Conservation (phyloP, 2,113 vertebrate genomes). For the Heloderma charlesbogerti region DNA sequence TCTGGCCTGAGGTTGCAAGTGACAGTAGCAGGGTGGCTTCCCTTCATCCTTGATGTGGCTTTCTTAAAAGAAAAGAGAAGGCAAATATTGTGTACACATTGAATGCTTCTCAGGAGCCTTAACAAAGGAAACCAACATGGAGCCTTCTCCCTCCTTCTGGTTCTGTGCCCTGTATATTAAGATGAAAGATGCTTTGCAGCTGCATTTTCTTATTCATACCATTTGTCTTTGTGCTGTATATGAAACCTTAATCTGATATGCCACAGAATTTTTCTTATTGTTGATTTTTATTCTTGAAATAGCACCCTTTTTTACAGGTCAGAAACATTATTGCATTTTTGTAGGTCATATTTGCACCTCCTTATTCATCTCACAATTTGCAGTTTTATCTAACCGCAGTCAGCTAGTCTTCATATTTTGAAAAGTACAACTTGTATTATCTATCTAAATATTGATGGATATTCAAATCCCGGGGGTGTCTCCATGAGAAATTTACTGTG, state of each 20-base stretch:
- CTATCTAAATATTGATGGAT: slow-evolving; percentile 27
- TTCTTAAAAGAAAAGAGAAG: slow-evolving; percentile 8
- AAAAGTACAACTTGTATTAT: slow-evolving; percentile 27
- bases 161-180: neutral
- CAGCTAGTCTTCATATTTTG: slow-evolving; percentile 12
- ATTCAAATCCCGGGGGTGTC: too few species aligned
- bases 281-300: slow-evolving; percentile 32
- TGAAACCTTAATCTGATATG: slow-evolving; percentile 22
- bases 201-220: neutral
- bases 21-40: slow-evolving; percentile 46
- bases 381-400: neutral
- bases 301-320: slow-evolving; percentile 23
- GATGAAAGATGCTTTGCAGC: slow-evolving; percentile 22
- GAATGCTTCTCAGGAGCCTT: slow-evolving; percentile 33
- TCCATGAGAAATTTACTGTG: too few species aligned
- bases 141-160: neutral
- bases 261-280: neutral
- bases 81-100: neutral
- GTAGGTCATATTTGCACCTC: neutral
- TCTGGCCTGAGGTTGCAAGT: slow-evolving; percentile 38
- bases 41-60: neutral
- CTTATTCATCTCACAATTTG: slow-evolving; percentile 5
- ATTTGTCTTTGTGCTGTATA: slow-evolving; percentile 22
- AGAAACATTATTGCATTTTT: slow-evolving; percentile 41
- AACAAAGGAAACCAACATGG: neutral